A percentile compares a stretch with the other conserved stretches of the same genome.
Evolutionary conservation across 2,113 vertebrate species (phyloP).

Genomic region (Muntiacus reevesi): DNA sequence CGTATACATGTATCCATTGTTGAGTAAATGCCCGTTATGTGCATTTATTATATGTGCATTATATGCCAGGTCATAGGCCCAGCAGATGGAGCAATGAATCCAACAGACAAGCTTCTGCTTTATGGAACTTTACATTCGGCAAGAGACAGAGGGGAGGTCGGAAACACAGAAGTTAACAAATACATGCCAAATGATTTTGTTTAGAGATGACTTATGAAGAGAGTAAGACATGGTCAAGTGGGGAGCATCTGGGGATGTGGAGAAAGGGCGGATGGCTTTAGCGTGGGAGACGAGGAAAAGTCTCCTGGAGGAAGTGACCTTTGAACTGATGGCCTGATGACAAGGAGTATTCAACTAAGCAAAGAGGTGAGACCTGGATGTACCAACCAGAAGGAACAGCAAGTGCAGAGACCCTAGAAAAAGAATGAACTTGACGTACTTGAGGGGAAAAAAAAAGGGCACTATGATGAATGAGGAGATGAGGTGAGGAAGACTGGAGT

Average conservation of each 20-base stretch:
- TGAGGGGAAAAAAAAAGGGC: neutral
- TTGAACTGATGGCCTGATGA: neutral
- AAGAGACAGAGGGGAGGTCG: neutral
- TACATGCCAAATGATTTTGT: neutral
- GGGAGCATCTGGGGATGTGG: neutral
- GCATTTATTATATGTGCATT: neutral
- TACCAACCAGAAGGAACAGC: neutral
- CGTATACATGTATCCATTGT: neutral
- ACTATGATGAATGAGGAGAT: neutral
- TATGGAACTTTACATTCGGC: neutral
- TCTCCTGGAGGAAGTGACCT: neutral
- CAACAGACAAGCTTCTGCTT: neutral
- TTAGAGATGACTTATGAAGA: neutral
- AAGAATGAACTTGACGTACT: neutral
- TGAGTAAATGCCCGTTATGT: neutral
- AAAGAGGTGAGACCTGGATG: neutral
- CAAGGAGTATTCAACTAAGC: neutral
- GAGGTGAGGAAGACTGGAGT: neutral
- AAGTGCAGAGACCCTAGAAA: neutral
- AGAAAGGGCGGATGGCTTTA: neutral
- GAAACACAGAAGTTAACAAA: neutral
- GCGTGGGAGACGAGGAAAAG: neutral
- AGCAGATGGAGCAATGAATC: neutral
- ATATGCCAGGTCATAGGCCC: neutral
- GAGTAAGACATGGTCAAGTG: neutral